A percentile compares a stretch with the other conserved stretches of the same genome.
Conservation (phyloP, 1,140 invertebrate species). For the Drosophila nasuta region DNA sequence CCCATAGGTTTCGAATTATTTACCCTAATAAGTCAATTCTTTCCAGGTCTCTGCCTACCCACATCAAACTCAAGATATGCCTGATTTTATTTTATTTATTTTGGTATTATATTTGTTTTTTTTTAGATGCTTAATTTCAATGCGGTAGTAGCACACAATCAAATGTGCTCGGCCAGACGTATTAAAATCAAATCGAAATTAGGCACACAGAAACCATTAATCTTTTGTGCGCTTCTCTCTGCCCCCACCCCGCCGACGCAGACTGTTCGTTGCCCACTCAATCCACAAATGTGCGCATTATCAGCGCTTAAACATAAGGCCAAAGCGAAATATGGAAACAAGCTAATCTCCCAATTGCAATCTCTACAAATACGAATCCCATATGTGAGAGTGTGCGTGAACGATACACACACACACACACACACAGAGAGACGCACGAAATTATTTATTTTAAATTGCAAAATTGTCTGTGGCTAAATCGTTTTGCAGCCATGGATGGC, state of each 20-base stretch:
- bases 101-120: background rate
- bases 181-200: conserved; percentile 80
- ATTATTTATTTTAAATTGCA: conserved; percentile 81
- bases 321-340: conserved; percentile 47
- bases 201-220: conserved; percentile 72
- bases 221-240: conserved; percentile 48
- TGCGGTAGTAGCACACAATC: conserved; percentile 47
- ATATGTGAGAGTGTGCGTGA: conserved; percentile 24
- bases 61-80: conserved; percentile 28
- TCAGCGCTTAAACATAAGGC: conserved; percentile 59
- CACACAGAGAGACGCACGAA: conserved; percentile 39
- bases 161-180: conserved; percentile 53
- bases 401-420: conserved; percentile 16
- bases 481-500: conserved; percentile 47
- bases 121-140: conserved; percentile 21
- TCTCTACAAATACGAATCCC: conserved; percentile 55
- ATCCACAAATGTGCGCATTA: conserved; percentile 51
- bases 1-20: background rate
- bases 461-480: conserved; percentile 81
- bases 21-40: conserved; percentile 35
- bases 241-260: background rate
- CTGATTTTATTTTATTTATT: conserved; percentile 18
- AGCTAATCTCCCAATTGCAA: conserved; percentile 72
- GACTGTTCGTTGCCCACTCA: background rate
- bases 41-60: conserved; percentile 18